Percentiles rank a stretch among this genome's conserved stretches.
These are phyloP conservation scores for Sciurus carolinensis DNA, from an alignment of 2,797 vertebrate genomes.

Conservation along the genomic window DNA sequence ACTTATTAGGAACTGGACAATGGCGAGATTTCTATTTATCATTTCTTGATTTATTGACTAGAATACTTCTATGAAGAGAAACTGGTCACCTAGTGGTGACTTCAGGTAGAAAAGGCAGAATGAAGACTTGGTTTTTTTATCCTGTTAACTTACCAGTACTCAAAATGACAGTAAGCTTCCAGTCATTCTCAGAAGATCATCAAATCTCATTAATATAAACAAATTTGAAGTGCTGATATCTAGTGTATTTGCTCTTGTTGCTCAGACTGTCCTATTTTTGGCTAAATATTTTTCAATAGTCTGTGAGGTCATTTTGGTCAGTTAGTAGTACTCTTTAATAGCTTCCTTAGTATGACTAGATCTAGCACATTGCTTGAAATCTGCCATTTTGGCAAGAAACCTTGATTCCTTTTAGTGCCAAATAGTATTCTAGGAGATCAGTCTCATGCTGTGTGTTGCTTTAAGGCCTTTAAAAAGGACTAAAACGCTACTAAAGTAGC, in stretches of 20 bases:
- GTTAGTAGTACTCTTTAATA: not conserved
- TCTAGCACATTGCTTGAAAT: not conserved
- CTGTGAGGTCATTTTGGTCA: not conserved
- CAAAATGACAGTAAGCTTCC: not conserved
- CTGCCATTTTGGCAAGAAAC: not conserved
- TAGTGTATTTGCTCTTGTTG: too few relatives aligned
- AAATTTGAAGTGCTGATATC: too few relatives aligned
- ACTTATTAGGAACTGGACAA: not conserved
- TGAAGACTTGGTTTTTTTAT: too few relatives aligned
- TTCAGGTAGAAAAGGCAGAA: not conserved
- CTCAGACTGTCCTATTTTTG: not conserved
- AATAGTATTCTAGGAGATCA: not conserved
- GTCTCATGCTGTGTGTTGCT: not conserved
- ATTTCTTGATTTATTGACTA: not conserved
- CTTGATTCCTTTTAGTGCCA: not conserved
- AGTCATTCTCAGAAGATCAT: not conserved
- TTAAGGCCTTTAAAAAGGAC: not conserved
- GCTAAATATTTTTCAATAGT: not conserved
- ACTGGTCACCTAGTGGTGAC: not conserved
- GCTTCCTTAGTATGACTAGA: not conserved
- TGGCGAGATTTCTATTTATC: not conserved
- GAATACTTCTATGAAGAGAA: not conserved
- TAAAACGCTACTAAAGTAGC: too few relatives aligned
- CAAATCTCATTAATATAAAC: not conserved
- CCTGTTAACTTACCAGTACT: not conserved